Base-by-base conservation (phyloP, 1,140 invertebrate genomes). In the Bombus superbus region DNA sequence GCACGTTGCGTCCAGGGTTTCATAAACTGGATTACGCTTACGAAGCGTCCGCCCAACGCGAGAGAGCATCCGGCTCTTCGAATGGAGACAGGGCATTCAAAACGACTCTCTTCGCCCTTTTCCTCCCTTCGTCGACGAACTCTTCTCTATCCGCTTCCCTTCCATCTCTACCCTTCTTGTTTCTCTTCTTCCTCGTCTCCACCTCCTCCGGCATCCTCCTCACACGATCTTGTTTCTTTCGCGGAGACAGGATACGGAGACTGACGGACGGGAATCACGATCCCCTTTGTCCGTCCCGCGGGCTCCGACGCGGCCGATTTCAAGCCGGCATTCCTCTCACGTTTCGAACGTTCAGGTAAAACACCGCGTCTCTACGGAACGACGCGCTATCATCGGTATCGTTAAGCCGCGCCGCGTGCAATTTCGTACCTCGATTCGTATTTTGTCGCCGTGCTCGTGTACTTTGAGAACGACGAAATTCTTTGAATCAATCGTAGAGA, bases 11-110 rank as follows among this genome's bases (percentile, higher is more conserved):
- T 90, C 79, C 91, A 91, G 83, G 82, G 91, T 92, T 92, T 92
- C 92, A 93, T 92, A 92, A 94, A 93, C 92, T 92, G 92, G 93
- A 94, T 94, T 93, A 94, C 85, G 88, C 77, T 77, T 83, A 47
- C 88, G 85, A 88, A 93, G 93, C 87, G 88, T 93, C 91, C 90
- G 92, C 89, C 88, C 87, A 73, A 90, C 86, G 87, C 90, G 79
- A 86, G 83, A 90, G 89, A 80, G 88, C 91, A 94, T 94, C 94
- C 93, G 93, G 93, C 92, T 94, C 83, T 90, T 87, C 90, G 87
- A 91, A 91, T 92, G 92, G 86, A 83, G 88, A 89, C 87, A 86
- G 86, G 86, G 87, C 89, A 93, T 94, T 94, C 93, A 94, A 77
- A 87, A 84, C 81, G 86, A 86, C 83, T 88, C 84, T 76, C 57